A percentile compares a stretch with the other conserved stretches of the same genome.
Evolutionary conservation across 2,888 invertebrate genomes (phyloP).

Genomic region (Cerastis leucographa): DNA sequence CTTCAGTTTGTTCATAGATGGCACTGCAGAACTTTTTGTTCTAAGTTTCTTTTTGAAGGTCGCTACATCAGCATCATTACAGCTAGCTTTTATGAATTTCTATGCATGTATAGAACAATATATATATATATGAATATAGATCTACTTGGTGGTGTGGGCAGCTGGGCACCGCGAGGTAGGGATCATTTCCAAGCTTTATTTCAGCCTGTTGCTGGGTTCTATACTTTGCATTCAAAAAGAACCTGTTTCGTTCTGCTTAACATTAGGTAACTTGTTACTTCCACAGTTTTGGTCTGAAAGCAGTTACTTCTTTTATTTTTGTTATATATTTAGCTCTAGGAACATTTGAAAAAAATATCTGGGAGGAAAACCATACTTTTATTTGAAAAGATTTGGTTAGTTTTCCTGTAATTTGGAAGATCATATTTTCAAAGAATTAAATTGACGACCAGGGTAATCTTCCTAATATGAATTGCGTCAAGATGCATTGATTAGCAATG

Average conservation of each 20-base stretch:
- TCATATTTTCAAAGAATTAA: background rate
- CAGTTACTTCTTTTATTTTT: background rate
- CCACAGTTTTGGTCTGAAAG: background rate
- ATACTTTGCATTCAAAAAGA: background rate
- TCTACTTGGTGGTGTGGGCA: background rate
- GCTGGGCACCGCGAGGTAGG: background rate
- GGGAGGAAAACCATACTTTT: conserved; percentile 12
- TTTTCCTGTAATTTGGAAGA: conserved; percentile 31
- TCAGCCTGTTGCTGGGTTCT: background rate
- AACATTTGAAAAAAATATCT: background rate
- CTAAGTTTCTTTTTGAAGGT: no score
- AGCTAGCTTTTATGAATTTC: background rate
- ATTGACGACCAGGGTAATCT: background rate
- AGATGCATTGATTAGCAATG: background rate
- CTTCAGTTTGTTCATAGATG: no score
- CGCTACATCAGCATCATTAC: no score
- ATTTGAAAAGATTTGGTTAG: background rate
- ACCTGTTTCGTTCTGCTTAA: background rate
- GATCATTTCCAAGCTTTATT: background rate
- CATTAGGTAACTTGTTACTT: background rate
- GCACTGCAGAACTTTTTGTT: no score
- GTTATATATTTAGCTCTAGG: background rate
- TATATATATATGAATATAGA: no score
- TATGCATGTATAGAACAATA: background rate
- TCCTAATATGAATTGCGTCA: background rate